Conservation (phyloP, 2,888 invertebrate species). For the Gordius sp. region DNA sequence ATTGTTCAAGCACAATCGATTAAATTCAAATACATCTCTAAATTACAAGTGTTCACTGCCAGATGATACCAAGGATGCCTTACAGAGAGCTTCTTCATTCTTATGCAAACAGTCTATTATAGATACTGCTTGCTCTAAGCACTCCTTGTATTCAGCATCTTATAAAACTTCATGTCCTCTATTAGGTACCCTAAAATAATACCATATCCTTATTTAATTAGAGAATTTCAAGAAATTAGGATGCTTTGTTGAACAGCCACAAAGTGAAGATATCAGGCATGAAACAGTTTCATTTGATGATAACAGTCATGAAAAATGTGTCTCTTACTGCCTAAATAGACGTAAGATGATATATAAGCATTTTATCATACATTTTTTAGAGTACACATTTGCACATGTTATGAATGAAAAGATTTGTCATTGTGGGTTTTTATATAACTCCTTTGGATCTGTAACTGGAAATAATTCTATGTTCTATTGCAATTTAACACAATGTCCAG, state of each 20-base stretch:
- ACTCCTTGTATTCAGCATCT: neutral
- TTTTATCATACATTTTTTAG: neutral
- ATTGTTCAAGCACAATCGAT: no score
- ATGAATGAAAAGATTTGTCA: neutral
- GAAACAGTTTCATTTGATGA: neutral
- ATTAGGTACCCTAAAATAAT: neutral
- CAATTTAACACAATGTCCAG: neutral
- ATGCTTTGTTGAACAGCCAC: neutral
- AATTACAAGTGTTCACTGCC: neutral
- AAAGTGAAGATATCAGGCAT: neutral
- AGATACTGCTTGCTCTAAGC: neutral
- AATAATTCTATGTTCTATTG: neutral
- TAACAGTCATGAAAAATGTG: neutral
- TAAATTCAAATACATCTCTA: neutral
- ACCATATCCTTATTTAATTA: neutral
- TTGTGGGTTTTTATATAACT: slow-evolving; percentile 2
- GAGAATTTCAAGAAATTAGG: neutral
- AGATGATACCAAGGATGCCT: neutral
- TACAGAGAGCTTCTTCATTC: neutral
- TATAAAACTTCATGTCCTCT: neutral
- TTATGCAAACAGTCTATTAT: neutral
- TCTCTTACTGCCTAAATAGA: neutral
- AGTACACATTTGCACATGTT: slow-evolving; percentile 2
- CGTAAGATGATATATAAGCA: neutral
- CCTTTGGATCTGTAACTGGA: neutral